Conservation (phyloP, 1,140 invertebrate genomes). For the Drosophila nigromelanica region DNA sequence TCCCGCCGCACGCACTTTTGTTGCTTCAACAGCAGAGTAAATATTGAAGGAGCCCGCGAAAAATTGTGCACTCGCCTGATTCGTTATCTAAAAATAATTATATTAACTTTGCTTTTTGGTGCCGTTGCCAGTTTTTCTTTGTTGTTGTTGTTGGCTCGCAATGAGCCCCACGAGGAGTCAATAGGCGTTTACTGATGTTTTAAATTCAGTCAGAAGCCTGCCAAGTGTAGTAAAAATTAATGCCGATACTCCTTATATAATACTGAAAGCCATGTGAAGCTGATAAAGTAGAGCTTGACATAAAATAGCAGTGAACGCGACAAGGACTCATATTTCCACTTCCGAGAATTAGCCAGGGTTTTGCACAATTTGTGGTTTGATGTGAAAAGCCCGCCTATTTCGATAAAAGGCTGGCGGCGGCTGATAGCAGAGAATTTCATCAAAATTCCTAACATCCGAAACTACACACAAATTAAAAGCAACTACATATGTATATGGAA, state of each 20-base stretch:
- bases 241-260: background rate
- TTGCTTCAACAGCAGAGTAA: constrained; percentile 40
- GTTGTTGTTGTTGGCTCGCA: constrained; percentile 2
- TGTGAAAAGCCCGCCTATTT: constrained; percentile 23
- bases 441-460: constrained; percentile 61
- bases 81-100: constrained; percentile 80
- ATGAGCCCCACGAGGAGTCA: background rate
- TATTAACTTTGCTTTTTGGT: constrained; percentile 79
- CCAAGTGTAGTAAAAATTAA: background rate
- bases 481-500: background rate
- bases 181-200: background rate
- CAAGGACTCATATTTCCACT: background rate
- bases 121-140: constrained; percentile 41
- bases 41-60: constrained; percentile 26
- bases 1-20: constrained; percentile 33
- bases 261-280: background rate
- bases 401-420: constrained; percentile 6
- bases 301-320: background rate
- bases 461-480: constrained; percentile 52
- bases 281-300: background rate
- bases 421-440: constrained; percentile 52
- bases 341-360: background rate
- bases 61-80: constrained; percentile 79
- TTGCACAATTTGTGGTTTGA: constrained; percentile 31
- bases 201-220: constrained; percentile 1